These are phyloP conservation scores for Agrypnus murinus DNA, from an alignment of 2,888 invertebrate genomes.

Conservation along the genomic window DNA sequence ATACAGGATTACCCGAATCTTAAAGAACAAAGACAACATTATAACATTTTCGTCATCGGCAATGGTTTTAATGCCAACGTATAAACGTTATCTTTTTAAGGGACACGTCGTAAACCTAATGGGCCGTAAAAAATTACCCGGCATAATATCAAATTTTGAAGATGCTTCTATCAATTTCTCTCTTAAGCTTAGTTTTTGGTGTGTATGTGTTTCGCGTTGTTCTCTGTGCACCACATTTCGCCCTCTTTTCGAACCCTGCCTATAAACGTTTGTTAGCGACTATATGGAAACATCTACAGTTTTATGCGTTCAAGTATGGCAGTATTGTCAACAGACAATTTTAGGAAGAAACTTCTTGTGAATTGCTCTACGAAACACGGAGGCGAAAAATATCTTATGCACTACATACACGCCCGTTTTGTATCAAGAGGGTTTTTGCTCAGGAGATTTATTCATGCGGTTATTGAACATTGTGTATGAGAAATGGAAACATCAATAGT, in stretches of 20 bases:
- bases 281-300: slow-evolving; percentile 38
- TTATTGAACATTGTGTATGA: slow-evolving; percentile 12
- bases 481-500: background rate
- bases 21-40: slow-evolving; percentile 43
- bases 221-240: slow-evolving; percentile 25
- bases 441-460: slow-evolving; percentile 14
- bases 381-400: slow-evolving; percentile 11
- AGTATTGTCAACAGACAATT: slow-evolving; percentile 27
- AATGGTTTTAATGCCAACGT: slow-evolving; percentile 44
- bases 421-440: slow-evolving; percentile 18
- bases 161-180: slow-evolving; percentile 47
- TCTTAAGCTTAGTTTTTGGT: slow-evolving; percentile 10
- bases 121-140: slow-evolving; percentile 47
- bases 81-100: slow-evolving; percentile 50
- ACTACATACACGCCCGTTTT: slow-evolving; percentile 3
- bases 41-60: slow-evolving; percentile 45
- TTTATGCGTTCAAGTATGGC: slow-evolving; percentile 29
- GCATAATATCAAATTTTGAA: slow-evolving; percentile 47
- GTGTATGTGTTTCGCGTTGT: slow-evolving; percentile 17
- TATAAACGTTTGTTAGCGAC: slow-evolving; percentile 34
- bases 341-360: slow-evolving; percentile 26
- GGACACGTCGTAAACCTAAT: slow-evolving; percentile 48
- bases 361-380: slow-evolving; percentile 21
- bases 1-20: slow-evolving; percentile 37
- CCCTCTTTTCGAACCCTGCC: background rate